phyloP scores from a whole-genome alignment of 2,797 vertebrate genomes.

The Babyrousa celebensis region DNA sequence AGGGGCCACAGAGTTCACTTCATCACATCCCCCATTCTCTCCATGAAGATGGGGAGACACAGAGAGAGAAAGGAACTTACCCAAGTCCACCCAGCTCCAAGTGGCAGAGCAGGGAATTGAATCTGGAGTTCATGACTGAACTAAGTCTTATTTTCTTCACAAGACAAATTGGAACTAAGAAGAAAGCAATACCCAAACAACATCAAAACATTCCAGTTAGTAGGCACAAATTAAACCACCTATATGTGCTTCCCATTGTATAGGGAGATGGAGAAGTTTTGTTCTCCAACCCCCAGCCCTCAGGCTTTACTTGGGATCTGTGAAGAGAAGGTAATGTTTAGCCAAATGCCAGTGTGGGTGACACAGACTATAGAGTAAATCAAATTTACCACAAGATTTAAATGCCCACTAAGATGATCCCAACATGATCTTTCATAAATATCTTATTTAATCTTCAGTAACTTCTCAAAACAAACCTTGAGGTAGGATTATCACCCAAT shows the following conservation, averaged over 20 bases:
- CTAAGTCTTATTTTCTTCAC: neutral
- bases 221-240: neutral
- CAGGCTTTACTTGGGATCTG: slow-evolving; percentile 5
- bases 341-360: neutral
- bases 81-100: neutral
- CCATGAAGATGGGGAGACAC: neutral
- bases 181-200: neutral
- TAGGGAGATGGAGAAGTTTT: neutral
- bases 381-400: slow-evolving; percentile 54
- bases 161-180: neutral
- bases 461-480: slow-evolving; percentile 72
- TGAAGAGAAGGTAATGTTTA: slow-evolving; percentile 27
- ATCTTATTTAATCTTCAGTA: slow-evolving; percentile 77
- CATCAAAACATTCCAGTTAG: neutral
- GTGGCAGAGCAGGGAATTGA: neutral
- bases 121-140: neutral
- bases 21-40: neutral
- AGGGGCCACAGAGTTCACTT: neutral
- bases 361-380: slow-evolving; percentile 44
- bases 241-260: neutral
- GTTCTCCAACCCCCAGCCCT: neutral
- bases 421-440: slow-evolving; percentile 68
- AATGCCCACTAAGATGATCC: slow-evolving; percentile 60
- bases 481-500: slow-evolving; percentile 74
- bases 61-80: neutral